Conservation (phyloP, 2,113 vertebrate species). For the Atractosteus spatula region DNA sequence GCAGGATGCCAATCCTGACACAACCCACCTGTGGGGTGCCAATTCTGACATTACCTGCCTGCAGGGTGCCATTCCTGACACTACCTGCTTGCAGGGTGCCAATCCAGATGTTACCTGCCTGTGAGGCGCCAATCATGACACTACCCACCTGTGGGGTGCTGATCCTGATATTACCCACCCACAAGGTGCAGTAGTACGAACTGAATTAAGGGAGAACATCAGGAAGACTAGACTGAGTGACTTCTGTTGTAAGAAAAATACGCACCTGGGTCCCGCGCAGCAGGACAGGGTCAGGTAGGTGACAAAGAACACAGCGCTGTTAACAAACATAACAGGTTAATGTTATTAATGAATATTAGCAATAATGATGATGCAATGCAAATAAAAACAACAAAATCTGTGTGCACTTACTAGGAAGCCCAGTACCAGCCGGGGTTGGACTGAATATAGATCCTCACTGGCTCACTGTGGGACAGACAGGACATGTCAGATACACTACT, state of each 20-base stretch:
- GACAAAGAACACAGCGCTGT: constrained; percentile 84
- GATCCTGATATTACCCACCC: too few species aligned
- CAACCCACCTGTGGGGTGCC: too few species aligned
- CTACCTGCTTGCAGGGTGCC: too few species aligned
- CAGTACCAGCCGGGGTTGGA: constrained; percentile 87
- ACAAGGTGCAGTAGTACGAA: too few species aligned
- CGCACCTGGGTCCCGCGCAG: constrained; percentile 82
- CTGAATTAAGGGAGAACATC: background rate
- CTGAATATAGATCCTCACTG: constrained; percentile 81
- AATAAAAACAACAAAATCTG: background rate
- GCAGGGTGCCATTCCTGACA: too few species aligned
- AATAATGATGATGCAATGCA: background rate
- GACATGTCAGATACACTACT: background rate
- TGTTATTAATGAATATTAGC: background rate
- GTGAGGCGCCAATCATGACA: too few species aligned
- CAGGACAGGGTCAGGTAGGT: constrained; percentile 89
- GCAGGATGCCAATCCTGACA: too few species aligned
- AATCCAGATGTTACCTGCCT: too few species aligned
- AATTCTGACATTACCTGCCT: too few species aligned
- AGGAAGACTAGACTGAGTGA: background rate
- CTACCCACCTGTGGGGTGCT: too few species aligned
- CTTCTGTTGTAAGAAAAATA: background rate
- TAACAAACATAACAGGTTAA: constrained; percentile 22
- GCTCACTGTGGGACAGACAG: constrained; percentile 64
- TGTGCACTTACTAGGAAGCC: constrained; percentile 89